Conservation (phyloP, 1,140 invertebrate genomes). For the Hyphantria cunea region DNA sequence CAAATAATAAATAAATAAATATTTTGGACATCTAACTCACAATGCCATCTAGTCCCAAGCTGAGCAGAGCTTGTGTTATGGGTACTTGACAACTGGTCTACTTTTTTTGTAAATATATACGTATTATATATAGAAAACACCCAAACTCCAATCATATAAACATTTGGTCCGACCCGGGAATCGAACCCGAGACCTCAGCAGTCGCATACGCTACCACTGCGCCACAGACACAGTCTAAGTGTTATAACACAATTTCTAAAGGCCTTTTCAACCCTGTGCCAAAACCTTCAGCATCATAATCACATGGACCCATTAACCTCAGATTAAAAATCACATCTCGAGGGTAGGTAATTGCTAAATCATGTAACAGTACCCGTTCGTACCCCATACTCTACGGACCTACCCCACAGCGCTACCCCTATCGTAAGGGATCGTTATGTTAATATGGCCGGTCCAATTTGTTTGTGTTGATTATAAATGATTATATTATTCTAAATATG, state of each 20-base stretch:
- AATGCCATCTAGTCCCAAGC: too few species aligned
- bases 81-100: too few species aligned
- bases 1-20: too few species aligned
- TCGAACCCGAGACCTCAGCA: too few species aligned
- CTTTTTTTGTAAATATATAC: too few species aligned
- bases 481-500: not conserved
- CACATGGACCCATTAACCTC: conserved; percentile 16
- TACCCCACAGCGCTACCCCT: not conserved
- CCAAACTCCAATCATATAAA: too few species aligned
- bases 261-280: not conserved
- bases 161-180: too few species aligned
- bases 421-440: conserved; percentile 18
- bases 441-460: conserved; percentile 26
- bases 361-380: conserved; percentile 36
- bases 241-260: not conserved
- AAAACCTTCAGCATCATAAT: not conserved
- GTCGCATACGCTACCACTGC: too few species aligned
- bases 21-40: too few species aligned
- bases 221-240: too few species aligned
- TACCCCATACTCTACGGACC: not conserved
- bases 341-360: conserved; percentile 39
- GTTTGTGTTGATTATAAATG: conserved; percentile 20
- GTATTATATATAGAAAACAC: too few species aligned
- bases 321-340: conserved; percentile 22
- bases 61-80: too few species aligned